These are phyloP conservation scores for Chelonoidis abingdonii DNA, from an alignment of 2,113 vertebrate genomes.

Conservation along the genomic window DNA sequence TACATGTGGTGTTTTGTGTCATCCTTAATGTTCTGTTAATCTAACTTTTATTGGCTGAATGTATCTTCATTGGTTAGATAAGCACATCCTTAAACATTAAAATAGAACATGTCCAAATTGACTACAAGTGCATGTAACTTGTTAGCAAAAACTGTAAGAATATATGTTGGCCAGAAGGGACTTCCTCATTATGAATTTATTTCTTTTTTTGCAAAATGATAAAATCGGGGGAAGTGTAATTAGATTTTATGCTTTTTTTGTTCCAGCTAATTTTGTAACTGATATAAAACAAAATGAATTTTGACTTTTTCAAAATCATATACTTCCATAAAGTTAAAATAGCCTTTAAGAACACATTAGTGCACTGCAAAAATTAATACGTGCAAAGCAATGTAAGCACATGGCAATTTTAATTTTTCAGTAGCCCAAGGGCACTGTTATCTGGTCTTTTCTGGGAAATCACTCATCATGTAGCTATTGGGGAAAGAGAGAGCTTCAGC, in stretches of 20 bases:
- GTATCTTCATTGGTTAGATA: constrained; percentile 49
- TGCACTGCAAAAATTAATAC: constrained; percentile 73
- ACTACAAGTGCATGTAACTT: constrained; percentile 49
- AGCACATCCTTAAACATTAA: constrained; percentile 36
- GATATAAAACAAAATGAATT: constrained; percentile 54
- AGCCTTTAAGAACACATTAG: constrained; percentile 56
- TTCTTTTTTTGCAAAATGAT: constrained; percentile 37
- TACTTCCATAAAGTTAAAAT: constrained; percentile 62
- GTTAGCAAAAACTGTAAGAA: constrained; percentile 52
- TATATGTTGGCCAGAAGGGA: constrained; percentile 56
- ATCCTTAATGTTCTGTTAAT: constrained; percentile 9
- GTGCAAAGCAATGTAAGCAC: constrained; percentile 73
- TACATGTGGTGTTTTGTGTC: constrained; percentile 23
- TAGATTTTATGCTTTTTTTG: constrained; percentile 51
- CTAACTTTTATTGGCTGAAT: constrained; percentile 48
- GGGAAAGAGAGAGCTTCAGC: constrained; percentile 68
- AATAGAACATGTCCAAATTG: constrained; percentile 45
- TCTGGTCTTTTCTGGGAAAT: constrained; percentile 83
- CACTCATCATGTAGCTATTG: constrained; percentile 79
- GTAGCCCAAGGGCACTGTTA: constrained; percentile 77
- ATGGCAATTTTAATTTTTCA: constrained; percentile 80
- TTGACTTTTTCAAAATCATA: constrained; percentile 35
- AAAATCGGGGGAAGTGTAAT: constrained; percentile 40
- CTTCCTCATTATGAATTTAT: constrained; percentile 56
- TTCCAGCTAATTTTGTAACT: constrained; percentile 54